Evolutionary conservation across 2,888 invertebrate genomes (phyloP).

Genomic region (Harpalus rubripes): DNA sequence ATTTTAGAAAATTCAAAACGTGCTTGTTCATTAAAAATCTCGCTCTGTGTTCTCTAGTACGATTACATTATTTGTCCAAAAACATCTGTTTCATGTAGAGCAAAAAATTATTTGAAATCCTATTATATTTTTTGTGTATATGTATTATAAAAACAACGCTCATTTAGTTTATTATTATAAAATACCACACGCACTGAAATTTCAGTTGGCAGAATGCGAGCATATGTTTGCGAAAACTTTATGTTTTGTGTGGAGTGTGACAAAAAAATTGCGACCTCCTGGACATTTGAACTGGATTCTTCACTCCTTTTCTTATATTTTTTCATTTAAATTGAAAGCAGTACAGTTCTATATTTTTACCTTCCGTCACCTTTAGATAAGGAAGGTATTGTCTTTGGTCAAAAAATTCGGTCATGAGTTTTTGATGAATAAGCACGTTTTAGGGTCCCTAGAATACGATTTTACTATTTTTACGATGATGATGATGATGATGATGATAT

Average conservation of each 20-base stretch:
- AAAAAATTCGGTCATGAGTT: too few species aligned
- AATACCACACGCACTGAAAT: constrained; percentile 19
- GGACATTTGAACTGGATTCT: constrained; percentile 1
- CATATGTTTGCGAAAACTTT: constrained; percentile 16
- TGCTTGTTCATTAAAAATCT: too few species aligned
- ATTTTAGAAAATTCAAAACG: too few species aligned
- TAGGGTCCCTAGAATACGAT: too few species aligned
- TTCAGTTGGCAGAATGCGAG: not conserved
- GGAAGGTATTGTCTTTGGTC: too few species aligned
- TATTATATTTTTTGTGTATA: not conserved
- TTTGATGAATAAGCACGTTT: too few species aligned
- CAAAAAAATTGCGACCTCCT: constrained; percentile 13
- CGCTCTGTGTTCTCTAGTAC: not conserved
- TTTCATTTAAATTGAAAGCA: too few species aligned
- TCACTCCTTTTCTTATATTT: too few species aligned
- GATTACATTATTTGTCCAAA: not conserved
- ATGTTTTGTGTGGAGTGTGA: not conserved
- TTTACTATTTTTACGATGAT: too few species aligned
- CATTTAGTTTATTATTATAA: constrained; percentile 19
- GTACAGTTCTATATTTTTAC: too few species aligned
- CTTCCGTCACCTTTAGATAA: too few species aligned
- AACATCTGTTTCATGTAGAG: not conserved
- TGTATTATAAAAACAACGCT: not conserved
- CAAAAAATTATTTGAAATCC: not conserved
- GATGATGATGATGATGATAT: too few species aligned